Evolutionary conservation across 1,140 invertebrate genomes (phyloP).

Genomic region (Copidosoma floridanum): DNA sequence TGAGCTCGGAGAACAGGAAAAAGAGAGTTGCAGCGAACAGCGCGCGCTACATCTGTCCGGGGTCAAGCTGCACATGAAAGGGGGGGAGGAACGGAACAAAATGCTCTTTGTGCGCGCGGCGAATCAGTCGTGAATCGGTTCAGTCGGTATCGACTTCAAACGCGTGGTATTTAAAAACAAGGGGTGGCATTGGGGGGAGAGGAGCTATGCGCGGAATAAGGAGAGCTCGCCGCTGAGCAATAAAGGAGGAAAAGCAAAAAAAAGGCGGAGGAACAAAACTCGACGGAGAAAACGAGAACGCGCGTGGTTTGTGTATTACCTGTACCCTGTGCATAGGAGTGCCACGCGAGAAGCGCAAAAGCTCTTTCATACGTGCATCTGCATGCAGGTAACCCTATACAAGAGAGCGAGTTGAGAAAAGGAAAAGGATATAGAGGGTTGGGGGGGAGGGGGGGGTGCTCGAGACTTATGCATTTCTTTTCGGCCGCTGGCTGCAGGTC

Average conservation of each 20-base stretch:
- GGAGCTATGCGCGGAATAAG: conserved; percentile 12
- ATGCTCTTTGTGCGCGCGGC: conserved; percentile 28
- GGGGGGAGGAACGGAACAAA: conserved; percentile 9
- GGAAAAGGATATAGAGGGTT: too few relatives aligned
- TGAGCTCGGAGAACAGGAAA: too few relatives aligned
- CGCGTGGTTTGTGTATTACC: too few relatives aligned
- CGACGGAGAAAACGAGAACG: conserved; percentile 1
- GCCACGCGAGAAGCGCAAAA: too few relatives aligned
- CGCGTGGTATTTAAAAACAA: conserved; percentile 23
- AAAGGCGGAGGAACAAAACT: conserved; percentile 12
- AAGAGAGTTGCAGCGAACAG: too few relatives aligned
- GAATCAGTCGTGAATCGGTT: conserved; percentile 33
- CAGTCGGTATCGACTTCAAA: conserved; percentile 31
- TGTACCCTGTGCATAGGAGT: too few relatives aligned
- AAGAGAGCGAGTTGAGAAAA: conserved; percentile 29
- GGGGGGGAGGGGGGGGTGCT: too few relatives aligned
- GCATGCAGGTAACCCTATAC: not conserved
- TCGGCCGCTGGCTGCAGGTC: conserved; percentile 42
- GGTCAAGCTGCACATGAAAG: too few relatives aligned
- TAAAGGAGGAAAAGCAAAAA: too few relatives aligned
- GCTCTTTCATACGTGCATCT: too few relatives aligned
- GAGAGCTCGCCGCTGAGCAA: too few relatives aligned
- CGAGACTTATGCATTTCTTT: conserved; percentile 52
- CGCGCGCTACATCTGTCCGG: too few relatives aligned
- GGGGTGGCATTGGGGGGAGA: conserved; percentile 11